Conservation (phyloP, 2,888 invertebrate genomes). For the Drosophila prostipennis region DNA sequence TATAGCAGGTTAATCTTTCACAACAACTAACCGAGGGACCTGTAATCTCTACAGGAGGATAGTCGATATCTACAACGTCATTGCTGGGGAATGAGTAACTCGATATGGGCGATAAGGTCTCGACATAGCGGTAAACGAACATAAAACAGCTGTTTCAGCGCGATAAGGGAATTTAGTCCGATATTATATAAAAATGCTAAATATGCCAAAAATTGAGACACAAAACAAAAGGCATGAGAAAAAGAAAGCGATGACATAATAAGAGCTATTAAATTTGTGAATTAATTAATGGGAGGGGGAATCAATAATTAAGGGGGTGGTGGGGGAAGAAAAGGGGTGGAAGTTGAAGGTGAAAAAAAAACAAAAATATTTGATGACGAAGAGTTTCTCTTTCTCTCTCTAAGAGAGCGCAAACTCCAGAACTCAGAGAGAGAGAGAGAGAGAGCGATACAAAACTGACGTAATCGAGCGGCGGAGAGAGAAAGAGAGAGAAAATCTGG, state of each 20-base stretch:
- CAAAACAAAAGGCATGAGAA: conserved; percentile 35
- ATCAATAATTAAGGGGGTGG: conserved; percentile 57
- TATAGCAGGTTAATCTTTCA: neutral
- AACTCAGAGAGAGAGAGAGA: conserved; percentile 30
- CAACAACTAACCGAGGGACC: neutral
- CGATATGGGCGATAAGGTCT: conserved; percentile 52
- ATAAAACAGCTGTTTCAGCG: conserved; percentile 45
- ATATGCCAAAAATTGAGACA: conserved; percentile 49
- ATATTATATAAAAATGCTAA: conserved; percentile 66
- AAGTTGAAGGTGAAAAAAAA: conserved; percentile 34
- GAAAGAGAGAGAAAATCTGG: conserved; percentile 25
- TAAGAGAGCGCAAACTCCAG: conserved; percentile 74
- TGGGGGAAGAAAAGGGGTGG: conserved; percentile 8
- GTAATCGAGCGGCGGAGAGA: conserved; percentile 54
- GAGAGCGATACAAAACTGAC: conserved; percentile 59
- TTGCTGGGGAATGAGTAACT: conserved; percentile 39
- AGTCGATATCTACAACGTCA: conserved; percentile 54
- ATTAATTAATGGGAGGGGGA: conserved; percentile 51
- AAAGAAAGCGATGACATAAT: conserved; percentile 77
- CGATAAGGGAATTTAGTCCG: conserved; percentile 27
- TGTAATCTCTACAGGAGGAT: conserved; percentile 1
- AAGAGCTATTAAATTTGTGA: conserved; percentile 47
- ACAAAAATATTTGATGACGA: conserved; percentile 28
- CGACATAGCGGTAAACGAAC: conserved; percentile 23
- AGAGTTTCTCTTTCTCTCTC: neutral